Evolutionary conservation across 2,888 invertebrate species (phyloP).

Genomic region (Scrobipalpa atriplicella): DNA sequence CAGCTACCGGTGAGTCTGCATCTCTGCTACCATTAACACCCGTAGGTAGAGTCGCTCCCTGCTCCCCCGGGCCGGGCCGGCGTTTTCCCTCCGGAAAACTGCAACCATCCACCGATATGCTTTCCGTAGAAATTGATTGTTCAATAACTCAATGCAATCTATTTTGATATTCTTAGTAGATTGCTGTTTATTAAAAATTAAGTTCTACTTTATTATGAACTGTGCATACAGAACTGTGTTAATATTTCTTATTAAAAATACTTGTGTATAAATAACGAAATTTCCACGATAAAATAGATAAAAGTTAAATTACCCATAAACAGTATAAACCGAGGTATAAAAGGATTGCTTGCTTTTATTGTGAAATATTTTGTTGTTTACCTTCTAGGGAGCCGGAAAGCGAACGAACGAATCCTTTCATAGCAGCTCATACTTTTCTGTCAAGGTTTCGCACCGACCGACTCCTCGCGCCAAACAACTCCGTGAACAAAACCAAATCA

Average conservation of each 20-base stretch:
- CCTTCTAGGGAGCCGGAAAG: conserved; percentile 14
- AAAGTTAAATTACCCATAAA: not conserved
- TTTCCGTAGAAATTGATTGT: conserved; percentile 35
- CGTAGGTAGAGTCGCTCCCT: not conserved
- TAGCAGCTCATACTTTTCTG: conserved; percentile 14
- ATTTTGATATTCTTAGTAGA: not conserved
- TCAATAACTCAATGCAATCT: conserved; percentile 21
- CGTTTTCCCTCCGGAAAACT: conserved; percentile 56
- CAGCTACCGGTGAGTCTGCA: conserved; percentile 55
- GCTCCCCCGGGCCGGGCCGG: conserved; percentile 41
- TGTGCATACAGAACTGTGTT: not conserved
- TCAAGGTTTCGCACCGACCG: conserved; percentile 1
- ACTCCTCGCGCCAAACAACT: not conserved
- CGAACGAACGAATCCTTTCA: not conserved
- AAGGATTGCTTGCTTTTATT: conserved; percentile 23
- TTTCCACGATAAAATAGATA: not conserved
- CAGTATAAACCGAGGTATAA: not conserved
- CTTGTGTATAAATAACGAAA: not conserved
- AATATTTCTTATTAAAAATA: no score
- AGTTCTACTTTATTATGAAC: not conserved
- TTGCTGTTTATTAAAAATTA: no score
- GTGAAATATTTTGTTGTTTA: conserved; percentile 13
- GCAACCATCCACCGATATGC: conserved; percentile 36
- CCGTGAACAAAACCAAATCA: not conserved
- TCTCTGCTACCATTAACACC: not conserved